Evolutionary conservation across 2,113 vertebrate genomes (phyloP), one percentile per base, ranked within the genome.

Genomic region (Equus przewalskii): DNA sequence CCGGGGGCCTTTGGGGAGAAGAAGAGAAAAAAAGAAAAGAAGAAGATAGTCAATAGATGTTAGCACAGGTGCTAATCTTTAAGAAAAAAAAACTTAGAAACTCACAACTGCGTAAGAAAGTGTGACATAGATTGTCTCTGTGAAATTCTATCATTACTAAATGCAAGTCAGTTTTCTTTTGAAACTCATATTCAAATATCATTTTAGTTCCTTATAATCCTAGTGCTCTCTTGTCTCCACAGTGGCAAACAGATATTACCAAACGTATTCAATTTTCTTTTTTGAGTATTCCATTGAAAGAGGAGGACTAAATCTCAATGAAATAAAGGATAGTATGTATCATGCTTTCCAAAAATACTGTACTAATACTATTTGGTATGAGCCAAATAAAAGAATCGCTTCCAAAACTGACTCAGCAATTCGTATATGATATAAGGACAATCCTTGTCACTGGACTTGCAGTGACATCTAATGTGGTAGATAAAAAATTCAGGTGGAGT

Each of bases 131-230:
- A 81, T 51, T 62, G 30, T 44, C 13, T 78, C 49, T 86, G 46
- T 64, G 18, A 91, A 64, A 49, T 87, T 92, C 36, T 62, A 58
- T 70, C 28, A 51, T n/a, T n/a, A 28, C 19, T 88, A 73, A 69
- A 62, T 75, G 21, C 36, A 96, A 95, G 76, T 24, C 2, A 49
- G 18, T 56, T 83, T 91, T 94, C 28, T 70, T 85, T 80, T 56
- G 36, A 88, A 93, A 95, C 15, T 70, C 30, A 75, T n/a, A 19
- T 89, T 83, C 70, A 93, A 91, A 70, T 72, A 83, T 33, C 11
- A 73, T 86, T 93, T 96, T n/a, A 78, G 24, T 73, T 96, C 95
- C 22, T 64, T 33, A 36, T 58, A 58, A 24, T 78, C 64, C 6
- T 60, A 54, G 60, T 54, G n/a, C 6, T 89, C 49, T 33, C 18